These are phyloP conservation scores for Oryctes rhinoceros DNA, from an alignment of 1,140 invertebrate genomes.

Conservation along the genomic window DNA sequence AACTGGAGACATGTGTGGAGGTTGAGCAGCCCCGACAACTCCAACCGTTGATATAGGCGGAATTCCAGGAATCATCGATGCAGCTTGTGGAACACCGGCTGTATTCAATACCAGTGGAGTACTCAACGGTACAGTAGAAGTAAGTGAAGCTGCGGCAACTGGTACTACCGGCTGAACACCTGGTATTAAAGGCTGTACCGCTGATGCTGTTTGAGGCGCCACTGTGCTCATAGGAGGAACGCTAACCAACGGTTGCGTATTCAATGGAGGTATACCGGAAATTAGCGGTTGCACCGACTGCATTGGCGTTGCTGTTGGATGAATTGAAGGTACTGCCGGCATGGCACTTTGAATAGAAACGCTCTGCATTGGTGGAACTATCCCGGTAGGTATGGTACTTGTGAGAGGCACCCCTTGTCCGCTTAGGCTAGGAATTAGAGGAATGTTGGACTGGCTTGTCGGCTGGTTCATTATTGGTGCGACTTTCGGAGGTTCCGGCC, in stretches of 20 bases:
- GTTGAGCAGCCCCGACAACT: background rate
- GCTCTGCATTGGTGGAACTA: slow-evolving; percentile 57
- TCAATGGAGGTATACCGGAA: slow-evolving; percentile 44
- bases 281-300: slow-evolving; percentile 46
- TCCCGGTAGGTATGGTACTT: slow-evolving; percentile 55
- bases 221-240: slow-evolving; percentile 51
- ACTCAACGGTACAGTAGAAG: slow-evolving; percentile 6
- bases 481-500: slow-evolving; percentile 62
- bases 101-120: slow-evolving; percentile 5
- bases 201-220: slow-evolving; percentile 47
- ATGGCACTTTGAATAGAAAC: slow-evolving; percentile 47
- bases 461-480: slow-evolving; percentile 48
- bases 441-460: slow-evolving; percentile 38
- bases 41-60: slow-evolving; percentile 37
- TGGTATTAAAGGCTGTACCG: background rate
- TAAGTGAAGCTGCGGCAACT: background rate
- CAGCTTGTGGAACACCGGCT: slow-evolving; percentile 53
- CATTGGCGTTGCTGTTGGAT: slow-evolving; percentile 47
- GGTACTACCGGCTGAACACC: background rate
- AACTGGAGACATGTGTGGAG: slow-evolving; percentile 33
- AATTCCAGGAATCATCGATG: slow-evolving; percentile 39
- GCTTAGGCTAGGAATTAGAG: slow-evolving; percentile 43
- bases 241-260: slow-evolving; percentile 47
- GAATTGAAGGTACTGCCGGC: slow-evolving; percentile 44
- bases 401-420: slow-evolving; percentile 45